A percentile compares a stretch with the other conserved stretches of the same genome.
phyloP scores from a whole-genome alignment of 53 echinoderm and acorn worm genomes.

The Echinometra lucunter region DNA sequence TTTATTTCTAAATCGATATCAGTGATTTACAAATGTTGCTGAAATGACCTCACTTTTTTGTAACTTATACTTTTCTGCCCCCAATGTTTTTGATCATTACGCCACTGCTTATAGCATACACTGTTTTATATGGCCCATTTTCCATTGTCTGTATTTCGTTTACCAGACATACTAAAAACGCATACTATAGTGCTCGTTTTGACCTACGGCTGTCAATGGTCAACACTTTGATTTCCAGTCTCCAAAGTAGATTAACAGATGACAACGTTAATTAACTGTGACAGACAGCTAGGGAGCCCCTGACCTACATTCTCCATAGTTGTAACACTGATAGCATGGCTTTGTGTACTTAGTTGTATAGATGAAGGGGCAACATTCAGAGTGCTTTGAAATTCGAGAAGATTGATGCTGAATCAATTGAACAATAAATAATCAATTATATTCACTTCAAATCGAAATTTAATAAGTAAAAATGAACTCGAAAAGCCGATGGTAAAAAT shows the following conservation, averaged over 20 bases:
- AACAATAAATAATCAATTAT: background rate
- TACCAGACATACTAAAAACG: too few relatives aligned
- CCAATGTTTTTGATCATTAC: too few relatives aligned
- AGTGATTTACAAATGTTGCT: too few relatives aligned
- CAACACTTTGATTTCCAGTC: background rate
- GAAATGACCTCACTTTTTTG: too few relatives aligned
- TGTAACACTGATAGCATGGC: background rate
- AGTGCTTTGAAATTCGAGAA: too few relatives aligned
- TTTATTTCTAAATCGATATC: too few relatives aligned
- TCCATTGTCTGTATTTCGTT: too few relatives aligned
- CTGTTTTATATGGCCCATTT: too few relatives aligned
- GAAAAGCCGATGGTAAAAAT: background rate
- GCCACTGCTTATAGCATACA: too few relatives aligned
- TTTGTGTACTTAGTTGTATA: background rate
- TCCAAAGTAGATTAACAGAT: slow-evolving; percentile 16
- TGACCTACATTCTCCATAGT: slow-evolving; percentile 5
- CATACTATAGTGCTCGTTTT: background rate
- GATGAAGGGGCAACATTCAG: too few relatives aligned
- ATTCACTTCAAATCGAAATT: background rate
- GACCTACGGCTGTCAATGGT: background rate
- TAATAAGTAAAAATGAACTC: background rate
- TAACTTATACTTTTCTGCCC: too few relatives aligned
- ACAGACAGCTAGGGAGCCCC: background rate
- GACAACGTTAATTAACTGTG: background rate
- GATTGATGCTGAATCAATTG: too few relatives aligned